These are phyloP conservation scores for Drosophila borealis DNA, from an alignment of 2,888 invertebrate genomes.

Conservation along the genomic window DNA sequence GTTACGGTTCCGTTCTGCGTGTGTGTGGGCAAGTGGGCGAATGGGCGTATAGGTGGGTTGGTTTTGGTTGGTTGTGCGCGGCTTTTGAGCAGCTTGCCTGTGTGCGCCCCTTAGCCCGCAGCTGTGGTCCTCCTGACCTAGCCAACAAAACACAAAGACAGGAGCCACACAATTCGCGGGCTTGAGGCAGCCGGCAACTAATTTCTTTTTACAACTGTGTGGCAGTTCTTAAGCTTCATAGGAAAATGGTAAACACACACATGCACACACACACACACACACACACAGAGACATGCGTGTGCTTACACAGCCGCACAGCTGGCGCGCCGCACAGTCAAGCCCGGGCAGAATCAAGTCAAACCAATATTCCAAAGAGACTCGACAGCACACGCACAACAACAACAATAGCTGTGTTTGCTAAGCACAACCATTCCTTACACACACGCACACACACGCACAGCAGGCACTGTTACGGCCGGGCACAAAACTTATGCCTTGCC, in stretches of 20 bases:
- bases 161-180: slow-evolving; percentile 18
- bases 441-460: slow-evolving; percentile 18
- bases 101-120: neutral
- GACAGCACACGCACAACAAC: slow-evolving; percentile 29
- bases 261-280: slow-evolving; percentile 1
- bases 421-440: slow-evolving; percentile 48
- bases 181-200: slow-evolving; percentile 59
- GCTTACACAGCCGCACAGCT: slow-evolving; percentile 67
- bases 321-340: slow-evolving; percentile 54
- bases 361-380: slow-evolving; percentile 67
- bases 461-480: slow-evolving; percentile 6
- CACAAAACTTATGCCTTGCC: slow-evolving; percentile 73
- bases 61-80: slow-evolving; percentile 25
- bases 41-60: slow-evolving; percentile 4
- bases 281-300: slow-evolving; percentile 4
- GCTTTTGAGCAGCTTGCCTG: slow-evolving; percentile 40
- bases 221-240: slow-evolving; percentile 73
- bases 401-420: slow-evolving; percentile 59
- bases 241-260: slow-evolving; percentile 32
- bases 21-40: neutral
- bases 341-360: slow-evolving; percentile 53
- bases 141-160: slow-evolving; percentile 3
- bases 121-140: slow-evolving; percentile 26
- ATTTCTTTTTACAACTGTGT: slow-evolving; percentile 78
- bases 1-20: slow-evolving; percentile 39